Evolutionary conservation across 2,797 vertebrate species (phyloP).

Genomic region (Macropodus opercularis): DNA sequence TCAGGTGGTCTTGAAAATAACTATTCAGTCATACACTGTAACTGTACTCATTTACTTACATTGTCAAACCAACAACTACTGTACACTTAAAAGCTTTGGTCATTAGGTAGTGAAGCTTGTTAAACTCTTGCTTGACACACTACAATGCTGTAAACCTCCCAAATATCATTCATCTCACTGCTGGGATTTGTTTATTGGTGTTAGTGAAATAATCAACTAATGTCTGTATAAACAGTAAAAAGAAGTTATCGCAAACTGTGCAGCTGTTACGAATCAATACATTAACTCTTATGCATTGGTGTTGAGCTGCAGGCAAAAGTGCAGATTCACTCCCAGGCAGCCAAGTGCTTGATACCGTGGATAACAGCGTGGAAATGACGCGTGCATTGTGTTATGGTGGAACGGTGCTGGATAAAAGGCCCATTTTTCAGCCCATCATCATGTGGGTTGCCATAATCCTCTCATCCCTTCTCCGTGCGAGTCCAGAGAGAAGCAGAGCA

Average conservation of each 20-base stretch:
- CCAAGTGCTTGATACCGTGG: slow-evolving; percentile 56
- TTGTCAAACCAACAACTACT: slow-evolving; percentile 36
- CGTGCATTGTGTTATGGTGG: slow-evolving; percentile 74
- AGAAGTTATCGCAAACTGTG: slow-evolving; percentile 1
- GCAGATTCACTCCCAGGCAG: slow-evolving; percentile 49
- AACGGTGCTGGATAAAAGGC: slow-evolving; percentile 72
- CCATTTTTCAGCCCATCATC: slow-evolving; percentile 75
- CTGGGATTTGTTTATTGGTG: slow-evolving; percentile 54
- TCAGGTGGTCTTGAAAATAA: slow-evolving; percentile 47
- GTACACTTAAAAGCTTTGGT: slow-evolving; percentile 27
- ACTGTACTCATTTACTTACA: slow-evolving; percentile 29
- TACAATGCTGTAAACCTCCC: slow-evolving; percentile 46
- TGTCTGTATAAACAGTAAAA: slow-evolving; percentile 25
- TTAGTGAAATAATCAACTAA: slow-evolving; percentile 30
- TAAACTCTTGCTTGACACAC: slow-evolving; percentile 27
- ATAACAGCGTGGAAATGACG: slow-evolving; percentile 73
- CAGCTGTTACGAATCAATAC: slow-evolving; percentile 20
- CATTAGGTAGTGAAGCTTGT: slow-evolving; percentile 36
- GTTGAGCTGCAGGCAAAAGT: slow-evolving; percentile 34
- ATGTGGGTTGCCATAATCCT: slow-evolving; percentile 77
- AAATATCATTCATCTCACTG: slow-evolving; percentile 62
- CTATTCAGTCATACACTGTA: slow-evolving; percentile 14
- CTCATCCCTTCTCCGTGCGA: slow-evolving; percentile 57
- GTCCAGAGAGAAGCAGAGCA: slow-evolving; percentile 68
- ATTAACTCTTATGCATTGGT: slow-evolving; percentile 18